Conservation (phyloP, 2,797 vertebrate species). For the Emys orbicularis region DNA sequence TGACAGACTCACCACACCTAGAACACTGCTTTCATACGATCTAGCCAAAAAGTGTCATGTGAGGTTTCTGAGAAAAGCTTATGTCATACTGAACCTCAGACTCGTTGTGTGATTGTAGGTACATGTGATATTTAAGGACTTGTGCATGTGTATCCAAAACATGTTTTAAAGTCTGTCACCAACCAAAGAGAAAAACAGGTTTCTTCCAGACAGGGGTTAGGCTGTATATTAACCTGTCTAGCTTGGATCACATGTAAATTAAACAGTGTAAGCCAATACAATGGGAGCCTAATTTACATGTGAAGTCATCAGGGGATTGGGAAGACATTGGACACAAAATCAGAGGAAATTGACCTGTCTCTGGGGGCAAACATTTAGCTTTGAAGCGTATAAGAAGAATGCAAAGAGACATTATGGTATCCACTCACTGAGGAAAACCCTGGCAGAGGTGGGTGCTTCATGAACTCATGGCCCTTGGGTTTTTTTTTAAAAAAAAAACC, state of each 20-base stretch:
- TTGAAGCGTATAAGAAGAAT: neutral
- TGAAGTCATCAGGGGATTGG: neutral
- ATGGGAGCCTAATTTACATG: neutral
- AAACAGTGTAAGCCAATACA: neutral
- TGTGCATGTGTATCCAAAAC: neutral
- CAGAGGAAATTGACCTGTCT: neutral
- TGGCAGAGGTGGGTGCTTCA: neutral
- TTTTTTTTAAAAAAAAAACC: no score
- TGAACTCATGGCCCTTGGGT: neutral
- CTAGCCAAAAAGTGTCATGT: neutral
- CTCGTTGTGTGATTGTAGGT: neutral
- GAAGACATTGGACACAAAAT: neutral
- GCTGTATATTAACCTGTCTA: neutral
- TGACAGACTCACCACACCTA: neutral
- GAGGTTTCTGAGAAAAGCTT: neutral
- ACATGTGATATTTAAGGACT: neutral
- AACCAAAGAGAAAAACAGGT: neutral
- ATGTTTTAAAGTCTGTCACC: neutral
- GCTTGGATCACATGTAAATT: neutral
- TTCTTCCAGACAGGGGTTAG: neutral
- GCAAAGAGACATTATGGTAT: neutral
- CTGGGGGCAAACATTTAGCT: neutral
- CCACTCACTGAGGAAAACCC: neutral
- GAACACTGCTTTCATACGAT: neutral
- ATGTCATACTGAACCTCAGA: neutral